Percentiles rank a stretch among this genome's conserved stretches.
These are phyloP conservation scores for Tribolium castaneum DNA, from an alignment of 1,140 invertebrate species.

Conservation along the genomic window DNA sequence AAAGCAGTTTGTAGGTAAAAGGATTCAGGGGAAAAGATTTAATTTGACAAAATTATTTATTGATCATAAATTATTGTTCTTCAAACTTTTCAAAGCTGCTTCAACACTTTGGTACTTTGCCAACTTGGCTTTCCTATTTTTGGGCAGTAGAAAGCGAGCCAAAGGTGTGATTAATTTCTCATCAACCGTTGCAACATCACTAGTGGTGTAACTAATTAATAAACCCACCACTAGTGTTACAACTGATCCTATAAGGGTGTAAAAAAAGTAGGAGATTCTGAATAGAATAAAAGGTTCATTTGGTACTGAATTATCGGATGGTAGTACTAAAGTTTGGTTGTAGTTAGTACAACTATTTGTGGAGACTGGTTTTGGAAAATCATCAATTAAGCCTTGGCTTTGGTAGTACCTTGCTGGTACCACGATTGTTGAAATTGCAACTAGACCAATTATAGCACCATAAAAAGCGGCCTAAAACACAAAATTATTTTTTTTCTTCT, in stretches of 20 bases:
- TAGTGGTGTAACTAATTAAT: background rate
- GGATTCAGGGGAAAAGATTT: too few relatives aligned
- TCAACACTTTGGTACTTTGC: background rate
- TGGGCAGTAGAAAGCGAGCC: background rate
- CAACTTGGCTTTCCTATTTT: background rate
- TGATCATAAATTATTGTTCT: background rate
- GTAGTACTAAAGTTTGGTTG: background rate
- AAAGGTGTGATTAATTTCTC: background rate
- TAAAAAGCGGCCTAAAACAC: slow-evolving; percentile 41
- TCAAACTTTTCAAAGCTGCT: background rate
- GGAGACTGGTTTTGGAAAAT: slow-evolving; percentile 49
- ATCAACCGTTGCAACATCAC: background rate
- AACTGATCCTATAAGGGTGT: background rate
- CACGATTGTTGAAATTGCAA: slow-evolving; percentile 35
- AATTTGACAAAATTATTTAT: too few relatives aligned
- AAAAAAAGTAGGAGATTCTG: background rate
- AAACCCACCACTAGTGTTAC: background rate
- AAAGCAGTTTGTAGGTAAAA: background rate
- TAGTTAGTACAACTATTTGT: background rate
- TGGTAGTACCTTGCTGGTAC: slow-evolving; percentile 50
- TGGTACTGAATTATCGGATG: background rate
- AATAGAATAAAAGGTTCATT: background rate
- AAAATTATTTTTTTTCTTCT: background rate
- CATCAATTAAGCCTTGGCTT: slow-evolving; percentile 37
- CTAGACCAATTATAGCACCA: slow-evolving; percentile 39